Conservation (phyloP, 2,113 vertebrate genomes). For the Vidua macroura region DNA sequence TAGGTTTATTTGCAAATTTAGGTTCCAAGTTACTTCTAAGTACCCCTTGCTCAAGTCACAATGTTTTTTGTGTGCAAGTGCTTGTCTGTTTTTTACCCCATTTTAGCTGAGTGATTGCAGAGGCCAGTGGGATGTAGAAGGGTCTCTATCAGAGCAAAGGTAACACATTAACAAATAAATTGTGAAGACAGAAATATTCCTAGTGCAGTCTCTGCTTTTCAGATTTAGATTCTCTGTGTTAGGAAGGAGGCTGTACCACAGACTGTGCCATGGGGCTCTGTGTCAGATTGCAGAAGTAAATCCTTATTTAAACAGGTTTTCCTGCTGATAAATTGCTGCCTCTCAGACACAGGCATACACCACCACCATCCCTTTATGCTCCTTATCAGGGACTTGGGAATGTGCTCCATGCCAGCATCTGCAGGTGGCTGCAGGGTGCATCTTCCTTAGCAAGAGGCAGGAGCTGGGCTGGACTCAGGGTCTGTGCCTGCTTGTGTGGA, state of each 20-base stretch:
- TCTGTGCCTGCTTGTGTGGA: neutral
- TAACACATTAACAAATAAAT: neutral
- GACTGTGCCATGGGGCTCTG: neutral
- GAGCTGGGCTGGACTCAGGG: neutral
- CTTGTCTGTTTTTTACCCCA: neutral
- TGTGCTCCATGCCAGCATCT: neutral
- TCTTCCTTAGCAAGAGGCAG: neutral
- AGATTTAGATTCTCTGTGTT: neutral
- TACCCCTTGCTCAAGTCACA: neutral
- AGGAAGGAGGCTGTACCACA: neutral
- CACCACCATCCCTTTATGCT: neutral
- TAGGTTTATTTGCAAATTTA: neutral
- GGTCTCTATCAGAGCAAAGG: neutral
- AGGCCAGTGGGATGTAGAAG: neutral
- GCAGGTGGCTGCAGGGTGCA: neutral
- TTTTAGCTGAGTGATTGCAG: neutral
- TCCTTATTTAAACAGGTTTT: neutral
- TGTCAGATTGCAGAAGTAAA: neutral
- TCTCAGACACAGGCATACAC: neutral
- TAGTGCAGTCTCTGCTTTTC: neutral
- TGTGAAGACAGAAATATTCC: neutral
- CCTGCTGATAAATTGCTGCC: neutral
- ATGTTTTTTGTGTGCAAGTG: neutral
- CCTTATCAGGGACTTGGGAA: neutral
- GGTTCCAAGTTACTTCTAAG: neutral